phyloP scores from a whole-genome alignment of 2,888 invertebrate genomes.

The Carcina quercana region DNA sequence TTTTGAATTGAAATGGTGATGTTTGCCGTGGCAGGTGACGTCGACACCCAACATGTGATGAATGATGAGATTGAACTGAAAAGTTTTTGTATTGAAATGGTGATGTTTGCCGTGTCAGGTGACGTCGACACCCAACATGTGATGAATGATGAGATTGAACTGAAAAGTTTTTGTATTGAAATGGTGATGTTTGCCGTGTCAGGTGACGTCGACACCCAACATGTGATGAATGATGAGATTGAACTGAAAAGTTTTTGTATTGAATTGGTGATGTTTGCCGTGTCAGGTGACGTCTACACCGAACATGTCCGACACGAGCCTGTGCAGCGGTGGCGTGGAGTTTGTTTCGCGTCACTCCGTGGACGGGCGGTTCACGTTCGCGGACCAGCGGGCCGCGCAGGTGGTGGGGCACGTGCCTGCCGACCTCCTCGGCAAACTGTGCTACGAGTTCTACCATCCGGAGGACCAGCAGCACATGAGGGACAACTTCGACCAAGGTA shows the following conservation, averaged over 20 bases:
- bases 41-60: too few species aligned
- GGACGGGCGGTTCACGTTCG: slow-evolving; percentile 99
- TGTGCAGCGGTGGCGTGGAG: slow-evolving; percentile 89
- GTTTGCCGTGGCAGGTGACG: too few species aligned
- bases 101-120: too few species aligned
- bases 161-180: too few species aligned
- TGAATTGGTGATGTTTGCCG: not conserved
- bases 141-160: too few species aligned
- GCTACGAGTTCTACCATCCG: slow-evolving; percentile 98
- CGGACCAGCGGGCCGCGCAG: slow-evolving; percentile 95
- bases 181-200: too few species aligned
- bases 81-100: too few species aligned
- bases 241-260: not conserved
- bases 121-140: too few species aligned
- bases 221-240: not conserved
- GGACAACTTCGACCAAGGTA: slow-evolving; percentile 98
- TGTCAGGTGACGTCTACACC: slow-evolving; percentile 92
- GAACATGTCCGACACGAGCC: slow-evolving; percentile 88
- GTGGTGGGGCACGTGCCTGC: slow-evolving; percentile 95
- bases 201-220: not conserved
- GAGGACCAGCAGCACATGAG: slow-evolving; percentile 98
- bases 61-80: too few species aligned
- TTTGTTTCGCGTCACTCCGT: slow-evolving; percentile 97
- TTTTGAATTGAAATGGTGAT: too few species aligned
- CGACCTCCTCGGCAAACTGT: slow-evolving; percentile 95